phyloP scores from a whole-genome alignment of 2,113 vertebrate species.

The Centropus unirufus region DNA sequence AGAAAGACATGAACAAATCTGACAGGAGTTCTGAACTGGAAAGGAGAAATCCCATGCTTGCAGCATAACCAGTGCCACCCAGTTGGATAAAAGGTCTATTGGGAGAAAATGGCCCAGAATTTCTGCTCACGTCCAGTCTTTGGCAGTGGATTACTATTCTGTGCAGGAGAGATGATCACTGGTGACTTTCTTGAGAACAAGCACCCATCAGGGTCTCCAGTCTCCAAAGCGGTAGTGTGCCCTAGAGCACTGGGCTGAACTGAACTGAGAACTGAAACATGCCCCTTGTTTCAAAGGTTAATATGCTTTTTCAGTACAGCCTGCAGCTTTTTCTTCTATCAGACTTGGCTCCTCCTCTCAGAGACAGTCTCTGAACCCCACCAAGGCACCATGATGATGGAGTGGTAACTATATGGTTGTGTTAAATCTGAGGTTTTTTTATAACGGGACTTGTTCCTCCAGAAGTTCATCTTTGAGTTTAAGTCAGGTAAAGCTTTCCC shows the following conservation, averaged over 20 bases:
- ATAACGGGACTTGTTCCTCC: not conserved
- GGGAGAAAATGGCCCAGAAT: not conserved
- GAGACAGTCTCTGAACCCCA: not conserved
- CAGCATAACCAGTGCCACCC: not conserved
- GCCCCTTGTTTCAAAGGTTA: not conserved
- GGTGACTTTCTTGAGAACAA: not conserved
- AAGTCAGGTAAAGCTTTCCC: not conserved
- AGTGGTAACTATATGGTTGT: not conserved
- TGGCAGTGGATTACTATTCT: not conserved
- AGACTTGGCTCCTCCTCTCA: not conserved
- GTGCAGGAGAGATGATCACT: not conserved
- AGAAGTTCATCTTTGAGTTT: not conserved
- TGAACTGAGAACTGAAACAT: not conserved
- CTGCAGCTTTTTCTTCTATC: not conserved
- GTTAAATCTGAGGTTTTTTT: not conserved
- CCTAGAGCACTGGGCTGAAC: accelerated
- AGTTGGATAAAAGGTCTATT: not conserved
- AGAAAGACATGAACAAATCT: not conserved
- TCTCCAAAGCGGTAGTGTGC: not conserved
- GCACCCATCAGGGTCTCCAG: not conserved
- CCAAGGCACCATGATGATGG: accelerated
- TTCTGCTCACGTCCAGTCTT: not conserved
- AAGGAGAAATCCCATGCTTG: not conserved
- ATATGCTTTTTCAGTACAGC: not conserved
- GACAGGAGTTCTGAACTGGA: not conserved